Conservation (phyloP, 2,888 invertebrate genomes). For the Morinoia aosen region DNA sequence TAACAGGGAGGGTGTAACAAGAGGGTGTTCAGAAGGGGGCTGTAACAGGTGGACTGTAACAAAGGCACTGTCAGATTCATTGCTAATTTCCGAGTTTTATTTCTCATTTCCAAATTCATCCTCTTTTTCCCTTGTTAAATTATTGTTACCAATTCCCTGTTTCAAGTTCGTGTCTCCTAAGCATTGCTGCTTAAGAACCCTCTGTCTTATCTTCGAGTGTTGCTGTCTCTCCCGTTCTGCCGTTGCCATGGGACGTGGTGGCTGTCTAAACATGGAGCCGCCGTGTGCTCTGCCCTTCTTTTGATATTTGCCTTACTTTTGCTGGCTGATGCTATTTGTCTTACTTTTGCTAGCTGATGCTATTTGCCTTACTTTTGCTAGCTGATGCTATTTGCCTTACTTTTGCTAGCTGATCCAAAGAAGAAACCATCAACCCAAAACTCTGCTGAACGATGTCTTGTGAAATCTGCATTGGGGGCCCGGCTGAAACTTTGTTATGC, state of each 20-base stretch:
- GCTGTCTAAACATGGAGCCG: background rate
- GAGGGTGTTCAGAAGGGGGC: no score
- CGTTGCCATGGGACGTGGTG: background rate
- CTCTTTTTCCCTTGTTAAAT: background rate
- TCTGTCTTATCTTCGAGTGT: background rate
- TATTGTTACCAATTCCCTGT: background rate
- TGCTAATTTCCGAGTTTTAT: no score
- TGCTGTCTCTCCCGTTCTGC: background rate
- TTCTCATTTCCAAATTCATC: background rate
- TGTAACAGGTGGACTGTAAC: no score
- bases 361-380: background rate
- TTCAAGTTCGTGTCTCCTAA: background rate
- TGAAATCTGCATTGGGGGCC: background rate
- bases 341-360: background rate
- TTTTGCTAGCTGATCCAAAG: background rate
- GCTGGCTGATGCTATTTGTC: no score
- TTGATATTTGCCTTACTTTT: no score
- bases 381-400: background rate
- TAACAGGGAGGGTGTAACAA: no score
- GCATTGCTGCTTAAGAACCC: background rate
- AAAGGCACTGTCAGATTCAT: no score
- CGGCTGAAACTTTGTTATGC: no score
- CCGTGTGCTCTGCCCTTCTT: background rate
- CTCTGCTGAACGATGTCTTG: background rate
- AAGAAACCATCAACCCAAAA: background rate